Evolutionary conservation across 1,140 invertebrate species (phyloP).

Genomic region (Paraescarpia echinospica): DNA sequence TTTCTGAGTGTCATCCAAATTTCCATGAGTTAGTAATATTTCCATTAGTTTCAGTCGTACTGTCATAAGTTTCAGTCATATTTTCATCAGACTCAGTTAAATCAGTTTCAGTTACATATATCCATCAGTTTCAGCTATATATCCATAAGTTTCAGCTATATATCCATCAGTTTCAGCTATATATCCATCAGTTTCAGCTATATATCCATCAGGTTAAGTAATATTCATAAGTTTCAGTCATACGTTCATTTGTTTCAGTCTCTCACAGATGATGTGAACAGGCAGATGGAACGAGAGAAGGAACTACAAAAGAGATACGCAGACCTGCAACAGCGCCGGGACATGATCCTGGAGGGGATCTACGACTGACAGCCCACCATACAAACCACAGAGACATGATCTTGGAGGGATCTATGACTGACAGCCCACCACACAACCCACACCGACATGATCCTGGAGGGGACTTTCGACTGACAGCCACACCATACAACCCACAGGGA

Average conservation of each 20-base stretch:
- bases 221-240: conserved; percentile 15
- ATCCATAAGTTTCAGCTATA: too few species aligned
- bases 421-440: too few species aligned
- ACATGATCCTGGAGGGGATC: background rate
- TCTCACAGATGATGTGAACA: conserved; percentile 86
- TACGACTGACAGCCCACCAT: background rate
- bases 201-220: conserved; percentile 24
- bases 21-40: too few species aligned
- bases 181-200: too few species aligned
- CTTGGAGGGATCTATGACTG: too few species aligned
- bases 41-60: too few species aligned
- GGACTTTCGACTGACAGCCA: too few species aligned
- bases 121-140: too few species aligned
- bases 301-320: conserved; percentile 79
- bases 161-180: too few species aligned
- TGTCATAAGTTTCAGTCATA: background rate
- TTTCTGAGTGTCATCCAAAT: too few species aligned
- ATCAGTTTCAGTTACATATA: background rate
- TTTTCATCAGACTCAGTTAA: conserved; percentile 9
- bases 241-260: conserved; percentile 63
- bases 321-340: conserved; percentile 61
- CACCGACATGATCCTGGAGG: too few species aligned
- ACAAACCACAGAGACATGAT: background rate
- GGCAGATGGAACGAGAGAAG: conserved; percentile 88
- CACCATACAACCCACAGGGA: too few species aligned